phyloP scores from a whole-genome alignment of 1,140 invertebrate genomes.

The Neodiprion pinetum region DNA sequence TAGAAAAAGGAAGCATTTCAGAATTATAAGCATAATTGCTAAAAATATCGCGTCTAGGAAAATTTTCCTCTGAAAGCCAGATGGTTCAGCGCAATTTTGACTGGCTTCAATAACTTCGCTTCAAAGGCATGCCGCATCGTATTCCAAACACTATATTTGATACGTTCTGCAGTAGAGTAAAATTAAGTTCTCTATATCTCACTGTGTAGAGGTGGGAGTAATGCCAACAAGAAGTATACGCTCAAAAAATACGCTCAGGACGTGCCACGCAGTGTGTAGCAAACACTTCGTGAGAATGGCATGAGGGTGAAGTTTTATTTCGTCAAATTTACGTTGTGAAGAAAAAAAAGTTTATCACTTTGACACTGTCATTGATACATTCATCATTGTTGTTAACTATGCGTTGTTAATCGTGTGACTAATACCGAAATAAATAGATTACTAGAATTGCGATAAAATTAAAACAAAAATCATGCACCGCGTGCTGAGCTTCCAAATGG shows the following conservation, averaged over 20 bases:
- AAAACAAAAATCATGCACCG: constrained; percentile 47
- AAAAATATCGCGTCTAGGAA: no score
- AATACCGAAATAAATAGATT: not conserved
- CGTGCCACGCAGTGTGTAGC: not conserved
- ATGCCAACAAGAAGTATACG: not conserved
- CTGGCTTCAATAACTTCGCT: no score
- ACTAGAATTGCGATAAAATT: not conserved
- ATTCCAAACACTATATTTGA: not conserved
- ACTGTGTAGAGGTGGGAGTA: not conserved
- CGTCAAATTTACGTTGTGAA: no score
- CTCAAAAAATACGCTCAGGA: not conserved
- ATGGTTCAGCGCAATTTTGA: no score
- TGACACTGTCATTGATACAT: no score
- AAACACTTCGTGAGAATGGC: not conserved
- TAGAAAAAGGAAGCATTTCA: no score
- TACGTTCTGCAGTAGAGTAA: not conserved
- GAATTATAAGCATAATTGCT: no score
- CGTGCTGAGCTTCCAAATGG: constrained; percentile 56
- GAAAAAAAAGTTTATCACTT: no score
- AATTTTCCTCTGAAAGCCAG: no score
- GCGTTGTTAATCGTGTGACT: not conserved
- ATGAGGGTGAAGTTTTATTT: not conserved
- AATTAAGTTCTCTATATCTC: not conserved
- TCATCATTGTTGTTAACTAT: no score
- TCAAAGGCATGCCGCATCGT: no score